A percentile compares a stretch with the other conserved stretches of the same genome.
These are phyloP conservation scores for Embidobia sp. DNA, from an alignment of 2,888 invertebrate species.

Conservation along the genomic window DNA sequence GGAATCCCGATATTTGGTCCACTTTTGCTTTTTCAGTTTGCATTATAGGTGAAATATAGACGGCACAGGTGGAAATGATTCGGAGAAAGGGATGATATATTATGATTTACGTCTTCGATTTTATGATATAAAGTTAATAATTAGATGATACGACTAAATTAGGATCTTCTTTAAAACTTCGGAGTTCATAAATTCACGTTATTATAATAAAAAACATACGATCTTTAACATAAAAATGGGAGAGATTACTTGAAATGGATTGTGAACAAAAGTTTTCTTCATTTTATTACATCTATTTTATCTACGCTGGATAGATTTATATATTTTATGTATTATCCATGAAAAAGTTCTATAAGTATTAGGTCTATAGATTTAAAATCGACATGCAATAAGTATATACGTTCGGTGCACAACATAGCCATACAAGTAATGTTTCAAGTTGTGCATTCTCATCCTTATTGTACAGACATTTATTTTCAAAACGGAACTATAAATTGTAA, in stretches of 20 bases:
- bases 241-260: too few species aligned
- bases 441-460: conserved; percentile 40
- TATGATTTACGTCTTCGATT: conserved; percentile 42
- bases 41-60: conserved; percentile 47
- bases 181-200: too few species aligned
- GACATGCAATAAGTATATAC: conserved; percentile 45
- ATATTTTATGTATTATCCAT: conserved; percentile 7
- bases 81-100: conserved; percentile 13
- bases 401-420: conserved; percentile 8
- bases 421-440: conserved; percentile 29
- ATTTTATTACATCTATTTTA: too few species aligned
- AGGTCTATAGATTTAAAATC: conserved; percentile 34
- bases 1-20: conserved; percentile 43
- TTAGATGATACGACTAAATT: conserved; percentile 24
- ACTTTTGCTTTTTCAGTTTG: conserved; percentile 38
- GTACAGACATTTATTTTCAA: conserved; percentile 31
- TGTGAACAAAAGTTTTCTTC: too few species aligned
- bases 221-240: too few species aligned
- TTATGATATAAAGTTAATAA: conserved; percentile 24
- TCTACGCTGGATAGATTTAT: conserved; percentile 1
- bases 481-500: conserved; percentile 18
- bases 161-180: too few species aligned
- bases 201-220: too few species aligned
- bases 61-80: conserved; percentile 41
- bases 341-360: conserved; percentile 17